Evolutionary conservation across 2,113 vertebrate species (phyloP).

Genomic region (Spermophilus dauricus): DNA sequence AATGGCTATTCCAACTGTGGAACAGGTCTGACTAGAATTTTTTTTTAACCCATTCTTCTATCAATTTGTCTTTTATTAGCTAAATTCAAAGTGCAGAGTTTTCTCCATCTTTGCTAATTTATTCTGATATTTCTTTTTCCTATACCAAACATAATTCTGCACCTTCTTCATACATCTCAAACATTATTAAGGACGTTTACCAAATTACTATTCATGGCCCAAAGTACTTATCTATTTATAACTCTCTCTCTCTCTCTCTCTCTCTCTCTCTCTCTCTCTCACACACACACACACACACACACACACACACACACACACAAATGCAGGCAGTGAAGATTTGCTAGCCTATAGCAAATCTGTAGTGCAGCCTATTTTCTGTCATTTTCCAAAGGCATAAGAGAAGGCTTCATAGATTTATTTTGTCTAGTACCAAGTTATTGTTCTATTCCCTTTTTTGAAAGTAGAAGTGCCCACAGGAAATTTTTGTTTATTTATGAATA

Average conservation of each 20-base stretch:
- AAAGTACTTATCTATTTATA: background rate
- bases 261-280: no score
- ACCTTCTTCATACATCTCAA: background rate
- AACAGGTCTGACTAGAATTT: background rate
- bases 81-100: background rate
- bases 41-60: background rate
- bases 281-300: no score
- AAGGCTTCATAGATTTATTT: background rate
- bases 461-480: background rate
- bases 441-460: constrained; percentile 37
- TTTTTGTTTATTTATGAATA: constrained; percentile 54
- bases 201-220: background rate
- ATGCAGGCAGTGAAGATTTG: background rate
- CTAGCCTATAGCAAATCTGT: background rate
- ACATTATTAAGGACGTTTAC: background rate
- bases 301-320: background rate
- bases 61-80: background rate
- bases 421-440: background rate
- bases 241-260: background rate
- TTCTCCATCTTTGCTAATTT: background rate
- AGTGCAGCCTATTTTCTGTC: background rate
- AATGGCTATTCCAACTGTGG: background rate
- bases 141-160: background rate
- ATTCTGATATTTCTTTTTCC: background rate
- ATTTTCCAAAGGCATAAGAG: background rate